phyloP scores from a whole-genome alignment of 2,113 vertebrate genomes.

The Pseudolaguvia tuberculata region DNA sequence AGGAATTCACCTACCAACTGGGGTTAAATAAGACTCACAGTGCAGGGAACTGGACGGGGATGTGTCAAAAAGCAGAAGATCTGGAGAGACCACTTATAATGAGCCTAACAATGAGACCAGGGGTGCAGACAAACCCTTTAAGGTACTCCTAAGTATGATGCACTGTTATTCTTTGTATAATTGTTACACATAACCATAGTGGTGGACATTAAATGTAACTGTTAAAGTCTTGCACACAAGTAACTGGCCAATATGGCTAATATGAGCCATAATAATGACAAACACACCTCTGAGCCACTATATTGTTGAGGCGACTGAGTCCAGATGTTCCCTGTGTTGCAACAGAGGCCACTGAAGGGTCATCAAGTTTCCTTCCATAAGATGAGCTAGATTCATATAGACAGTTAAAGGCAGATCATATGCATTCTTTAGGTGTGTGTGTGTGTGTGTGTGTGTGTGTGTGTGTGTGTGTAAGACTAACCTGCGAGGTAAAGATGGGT shows the following conservation, averaged over 20 bases:
- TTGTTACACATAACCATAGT: too few species aligned
- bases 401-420: neutral
- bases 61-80: too few species aligned
- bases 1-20: too few species aligned
- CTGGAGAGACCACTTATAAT: too few species aligned
- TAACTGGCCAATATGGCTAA: neutral
- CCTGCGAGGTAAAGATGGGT: constrained; percentile 70
- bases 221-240: too few species aligned
- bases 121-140: too few species aligned
- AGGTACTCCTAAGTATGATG: neutral
- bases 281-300: constrained; percentile 64
- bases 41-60: too few species aligned
- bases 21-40: too few species aligned
- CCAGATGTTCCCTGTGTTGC: constrained; percentile 60
- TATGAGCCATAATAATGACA: neutral
- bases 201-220: too few species aligned
- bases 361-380: constrained; percentile 72
- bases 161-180: neutral
- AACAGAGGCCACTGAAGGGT: constrained; percentile 63
- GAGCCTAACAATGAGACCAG: too few species aligned
- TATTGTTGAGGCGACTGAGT: constrained; percentile 65
- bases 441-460: neutral
- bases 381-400: constrained; percentile 62
- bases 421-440: constrained; percentile 24
- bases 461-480: constrained; percentile 56